Evolutionary conservation across 2,797 vertebrate genomes (phyloP).

Genomic region (Takifugu ocellatus): DNA sequence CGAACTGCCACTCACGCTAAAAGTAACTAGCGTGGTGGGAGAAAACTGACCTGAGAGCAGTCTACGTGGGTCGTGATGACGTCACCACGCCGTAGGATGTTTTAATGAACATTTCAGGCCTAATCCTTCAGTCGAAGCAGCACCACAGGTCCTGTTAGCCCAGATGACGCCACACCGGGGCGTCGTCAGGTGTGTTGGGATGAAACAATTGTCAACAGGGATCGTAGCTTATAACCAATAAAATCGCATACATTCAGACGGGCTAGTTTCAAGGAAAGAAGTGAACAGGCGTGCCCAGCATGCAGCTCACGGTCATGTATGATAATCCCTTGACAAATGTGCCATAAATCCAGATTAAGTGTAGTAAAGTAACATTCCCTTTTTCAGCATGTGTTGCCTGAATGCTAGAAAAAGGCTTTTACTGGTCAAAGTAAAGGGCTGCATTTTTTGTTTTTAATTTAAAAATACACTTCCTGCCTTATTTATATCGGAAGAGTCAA

Average conservation of each 20-base stretch:
- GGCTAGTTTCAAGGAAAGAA: too few relatives aligned
- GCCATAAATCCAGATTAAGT: slow-evolving; percentile 23
- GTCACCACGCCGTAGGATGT: slow-evolving; percentile 28
- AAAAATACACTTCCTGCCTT: too few relatives aligned
- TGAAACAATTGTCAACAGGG: slow-evolving; percentile 1
- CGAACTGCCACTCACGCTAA: not conserved
- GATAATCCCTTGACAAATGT: slow-evolving; percentile 8
- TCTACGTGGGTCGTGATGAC: slow-evolving; percentile 24
- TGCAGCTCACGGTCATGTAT: not conserved
- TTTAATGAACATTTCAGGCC: slow-evolving; percentile 12
- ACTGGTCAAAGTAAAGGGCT: too few relatives aligned
- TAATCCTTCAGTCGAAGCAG: too few relatives aligned
- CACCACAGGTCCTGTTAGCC: too few relatives aligned
- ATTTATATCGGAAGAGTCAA: too few relatives aligned
- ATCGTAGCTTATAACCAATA: slow-evolving; percentile 11
- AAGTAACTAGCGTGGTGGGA: slow-evolving; percentile 18
- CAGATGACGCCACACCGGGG: too few relatives aligned
- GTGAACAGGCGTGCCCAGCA: too few relatives aligned
- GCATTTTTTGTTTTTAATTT: too few relatives aligned
- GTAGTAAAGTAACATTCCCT: not conserved
- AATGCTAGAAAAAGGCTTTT: too few relatives aligned
- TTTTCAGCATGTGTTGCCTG: not conserved
- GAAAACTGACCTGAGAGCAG: slow-evolving; percentile 48
- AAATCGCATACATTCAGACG: not conserved
- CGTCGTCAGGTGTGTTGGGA: slow-evolving; percentile 10